A percentile compares a stretch with the other conserved stretches of the same genome.
phyloP scores from a whole-genome alignment of 1,140 invertebrate genomes.

The Drosophila nebulosa region DNA sequence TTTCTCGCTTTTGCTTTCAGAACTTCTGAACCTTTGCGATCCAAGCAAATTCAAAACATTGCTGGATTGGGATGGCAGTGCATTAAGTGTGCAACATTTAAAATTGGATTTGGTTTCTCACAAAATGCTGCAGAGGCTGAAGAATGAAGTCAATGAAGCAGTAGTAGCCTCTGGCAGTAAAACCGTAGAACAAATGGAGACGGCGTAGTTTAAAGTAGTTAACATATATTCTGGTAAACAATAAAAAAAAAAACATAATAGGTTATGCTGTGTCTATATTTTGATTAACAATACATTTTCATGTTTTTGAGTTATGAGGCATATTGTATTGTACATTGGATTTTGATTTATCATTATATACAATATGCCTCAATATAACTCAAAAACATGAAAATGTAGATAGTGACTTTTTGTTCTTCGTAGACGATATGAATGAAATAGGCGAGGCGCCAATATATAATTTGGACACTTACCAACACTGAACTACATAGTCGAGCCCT shows the following conservation, averaged over 20 bases:
- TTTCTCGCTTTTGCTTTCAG: conserved; percentile 43
- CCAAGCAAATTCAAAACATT: conserved; percentile 65
- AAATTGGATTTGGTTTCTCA: conserved; percentile 74
- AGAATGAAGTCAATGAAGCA: conserved; percentile 2
- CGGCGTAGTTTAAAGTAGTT: conserved; percentile 8
- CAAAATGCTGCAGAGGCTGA: conserved; percentile 65
- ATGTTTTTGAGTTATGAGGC: no score
- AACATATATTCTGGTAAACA: neutral
- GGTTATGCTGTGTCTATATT: no score
- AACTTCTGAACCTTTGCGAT: conserved; percentile 79
- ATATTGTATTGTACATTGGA: no score
- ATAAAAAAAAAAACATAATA: neutral
- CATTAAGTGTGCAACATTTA: conserved; percentile 75
- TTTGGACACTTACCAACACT: no score
- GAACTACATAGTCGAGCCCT: no score
- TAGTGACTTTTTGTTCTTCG: no score
- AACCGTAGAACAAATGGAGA: conserved; percentile 43
- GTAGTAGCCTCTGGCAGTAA: neutral
- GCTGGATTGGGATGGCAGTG: conserved; percentile 76
- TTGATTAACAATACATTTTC: no score
- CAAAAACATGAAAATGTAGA: no score
- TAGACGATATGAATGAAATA: no score
- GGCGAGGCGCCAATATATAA: no score
- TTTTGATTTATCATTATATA: no score
- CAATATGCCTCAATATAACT: no score